Percentiles rank a stretch among this genome's conserved stretches.
These are phyloP conservation scores for Colletes gigas DNA, from an alignment of 1,140 invertebrate genomes.

Conservation along the genomic window DNA sequence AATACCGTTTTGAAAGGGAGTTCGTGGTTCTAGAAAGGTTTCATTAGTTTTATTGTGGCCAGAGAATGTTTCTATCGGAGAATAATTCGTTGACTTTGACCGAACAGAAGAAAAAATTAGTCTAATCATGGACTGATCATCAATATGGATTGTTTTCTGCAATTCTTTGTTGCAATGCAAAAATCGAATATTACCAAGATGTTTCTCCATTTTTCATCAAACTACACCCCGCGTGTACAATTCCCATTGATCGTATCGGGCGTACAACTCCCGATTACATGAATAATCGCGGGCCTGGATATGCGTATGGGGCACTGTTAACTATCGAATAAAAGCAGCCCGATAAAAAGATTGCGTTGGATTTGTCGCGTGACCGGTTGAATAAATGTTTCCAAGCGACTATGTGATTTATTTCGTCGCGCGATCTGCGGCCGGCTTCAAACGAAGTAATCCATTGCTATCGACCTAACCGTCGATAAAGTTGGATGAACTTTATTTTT, in stretches of 20 bases:
- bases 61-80: constrained; percentile 38
- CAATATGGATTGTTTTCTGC: too few relatives aligned
- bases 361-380: constrained; percentile 14
- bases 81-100: constrained; percentile 41
- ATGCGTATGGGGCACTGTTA: background rate
- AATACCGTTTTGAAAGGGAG: too few relatives aligned
- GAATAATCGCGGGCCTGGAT: constrained; percentile 14
- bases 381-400: constrained; percentile 25
- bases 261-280: constrained; percentile 26
- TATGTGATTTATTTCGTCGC: constrained; percentile 29
- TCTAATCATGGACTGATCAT: constrained; percentile 30
- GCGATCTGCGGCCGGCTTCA: constrained; percentile 7
- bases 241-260: background rate
- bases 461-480: background rate
- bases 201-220: constrained; percentile 29
- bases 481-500: too few relatives aligned
- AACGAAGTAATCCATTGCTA: constrained; percentile 30
- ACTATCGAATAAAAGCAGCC: constrained; percentile 13
- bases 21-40: background rate
- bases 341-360: constrained; percentile 40
- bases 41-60: constrained; percentile 30
- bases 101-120: constrained; percentile 38
- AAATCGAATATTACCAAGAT: constrained; percentile 42
- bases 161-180: constrained; percentile 37
- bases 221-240: background rate